Percentiles rank a stretch among this genome's conserved stretches.
Evolutionary conservation across 2,113 vertebrate species (phyloP).

Genomic region (Austrofundulus limnaeus): DNA sequence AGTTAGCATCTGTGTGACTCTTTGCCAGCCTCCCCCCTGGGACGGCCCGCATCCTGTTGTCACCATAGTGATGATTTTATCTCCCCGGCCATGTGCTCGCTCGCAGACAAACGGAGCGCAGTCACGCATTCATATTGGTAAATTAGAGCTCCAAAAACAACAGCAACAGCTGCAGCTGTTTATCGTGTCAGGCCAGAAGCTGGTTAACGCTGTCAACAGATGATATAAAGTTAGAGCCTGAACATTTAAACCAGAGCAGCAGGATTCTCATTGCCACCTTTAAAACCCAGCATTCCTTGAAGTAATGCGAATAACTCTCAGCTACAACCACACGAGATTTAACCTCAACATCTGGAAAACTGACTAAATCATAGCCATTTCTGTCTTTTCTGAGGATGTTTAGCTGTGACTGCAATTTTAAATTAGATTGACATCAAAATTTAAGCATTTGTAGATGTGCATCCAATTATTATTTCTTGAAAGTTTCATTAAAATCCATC

Average conservation of each 20-base stretch:
- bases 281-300: not conserved
- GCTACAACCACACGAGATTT: no score
- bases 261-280: no score
- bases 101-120: constrained; percentile 40
- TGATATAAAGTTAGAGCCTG: not conserved
- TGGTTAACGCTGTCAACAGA: constrained; percentile 32
- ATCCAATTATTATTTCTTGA: no score
- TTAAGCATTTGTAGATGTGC: no score
- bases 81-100: constrained; percentile 66
- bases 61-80: constrained; percentile 75
- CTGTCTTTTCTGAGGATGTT: no score
- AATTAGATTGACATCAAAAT: no score
- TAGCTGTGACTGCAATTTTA: no score
- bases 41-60: constrained; percentile 70
- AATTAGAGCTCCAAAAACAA: constrained; percentile 47
- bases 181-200: constrained; percentile 41
- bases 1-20: constrained; percentile 69
- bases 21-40: constrained; percentile 61
- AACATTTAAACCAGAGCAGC: not conserved
- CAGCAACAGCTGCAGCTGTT: constrained; percentile 27
- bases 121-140: constrained; percentile 52
- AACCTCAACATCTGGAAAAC: no score
- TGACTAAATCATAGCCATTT: no score
- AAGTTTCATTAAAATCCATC: no score
- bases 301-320: no score